A percentile compares a stretch with the other conserved stretches of the same genome.
These are phyloP conservation scores for Riptortus pedestris DNA, from an alignment of 1,140 invertebrate genomes.

Conservation along the genomic window DNA sequence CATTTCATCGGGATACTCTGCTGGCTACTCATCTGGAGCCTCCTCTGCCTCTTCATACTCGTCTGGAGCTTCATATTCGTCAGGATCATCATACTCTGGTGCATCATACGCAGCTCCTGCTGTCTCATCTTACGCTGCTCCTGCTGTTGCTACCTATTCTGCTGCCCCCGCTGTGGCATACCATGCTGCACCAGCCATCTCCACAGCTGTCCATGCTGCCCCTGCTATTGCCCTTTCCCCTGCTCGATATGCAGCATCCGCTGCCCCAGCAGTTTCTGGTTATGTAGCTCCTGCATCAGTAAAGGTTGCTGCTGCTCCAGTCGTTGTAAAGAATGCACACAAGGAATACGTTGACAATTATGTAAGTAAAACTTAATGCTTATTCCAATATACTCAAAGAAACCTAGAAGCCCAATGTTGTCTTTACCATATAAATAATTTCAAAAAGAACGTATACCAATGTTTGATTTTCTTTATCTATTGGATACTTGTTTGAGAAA, in stretches of 20 bases:
- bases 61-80: not conserved
- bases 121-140: not conserved
- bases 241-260: slow-evolving; percentile 4
- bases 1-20: slow-evolving; percentile 6
- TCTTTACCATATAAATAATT: no score
- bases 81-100: not conserved
- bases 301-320: slow-evolving; percentile 20
- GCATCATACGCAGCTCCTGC: not conserved
- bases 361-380: slow-evolving; percentile 26
- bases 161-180: slow-evolving; percentile 17
- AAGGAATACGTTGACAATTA: slow-evolving; percentile 31
- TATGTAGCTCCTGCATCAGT: slow-evolving; percentile 17
- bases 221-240: slow-evolving; percentile 3
- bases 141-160: not conserved
- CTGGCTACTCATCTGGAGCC: not conserved
- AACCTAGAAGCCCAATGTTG: no score
- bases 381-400: not conserved
- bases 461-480: no score
- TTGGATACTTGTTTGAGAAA: no score
- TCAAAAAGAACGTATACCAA: no score
- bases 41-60: not conserved
- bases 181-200: slow-evolving; percentile 19
- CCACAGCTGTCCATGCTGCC: slow-evolving; percentile 14
- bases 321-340: slow-evolving; percentile 28
- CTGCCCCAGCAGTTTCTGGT: slow-evolving; percentile 23